These are phyloP conservation scores for Gallirallus australis DNA, from an alignment of 2,797 vertebrate species.

Conservation along the genomic window DNA sequence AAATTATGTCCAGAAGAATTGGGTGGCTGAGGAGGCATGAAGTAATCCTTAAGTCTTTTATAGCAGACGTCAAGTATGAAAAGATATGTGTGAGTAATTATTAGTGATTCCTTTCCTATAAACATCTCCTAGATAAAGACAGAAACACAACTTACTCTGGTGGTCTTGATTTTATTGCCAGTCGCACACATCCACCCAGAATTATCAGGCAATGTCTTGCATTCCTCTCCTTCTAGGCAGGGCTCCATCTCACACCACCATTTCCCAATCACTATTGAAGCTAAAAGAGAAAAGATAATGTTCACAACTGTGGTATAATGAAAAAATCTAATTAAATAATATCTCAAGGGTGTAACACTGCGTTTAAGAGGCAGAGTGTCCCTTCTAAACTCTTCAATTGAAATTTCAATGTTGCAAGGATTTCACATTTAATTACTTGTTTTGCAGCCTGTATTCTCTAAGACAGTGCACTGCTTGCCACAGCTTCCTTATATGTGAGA, in stretches of 20 bases:
- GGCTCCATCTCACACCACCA: constrained; percentile 99
- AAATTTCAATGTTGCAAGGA: not conserved
- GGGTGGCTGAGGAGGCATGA: not conserved
- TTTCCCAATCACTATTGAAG: constrained; percentile 96
- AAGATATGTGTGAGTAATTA: not conserved
- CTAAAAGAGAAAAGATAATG: constrained; percentile 76
- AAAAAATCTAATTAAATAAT: not conserved
- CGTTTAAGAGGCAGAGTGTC: not conserved
- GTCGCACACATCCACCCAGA: constrained; percentile 98
- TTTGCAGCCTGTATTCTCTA: not conserved
- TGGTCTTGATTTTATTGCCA: constrained; percentile 99
- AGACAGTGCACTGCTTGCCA: not conserved
- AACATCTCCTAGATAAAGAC: not conserved
- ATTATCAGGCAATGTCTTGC: constrained; percentile 97
- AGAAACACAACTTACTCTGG: constrained; percentile 86
- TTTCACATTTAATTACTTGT: not conserved
- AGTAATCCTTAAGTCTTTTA: not conserved
- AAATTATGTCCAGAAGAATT: not conserved
- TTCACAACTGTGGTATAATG: not conserved
- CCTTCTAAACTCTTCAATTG: not conserved
- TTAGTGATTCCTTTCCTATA: not conserved
- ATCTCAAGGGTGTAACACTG: not conserved
- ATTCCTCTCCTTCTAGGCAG: constrained; percentile 96
- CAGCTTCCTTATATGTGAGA: not conserved
- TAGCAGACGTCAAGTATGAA: not conserved